These are phyloP conservation scores for Margarornis squamiger DNA, from an alignment of 2,797 vertebrate genomes.

Conservation along the genomic window DNA sequence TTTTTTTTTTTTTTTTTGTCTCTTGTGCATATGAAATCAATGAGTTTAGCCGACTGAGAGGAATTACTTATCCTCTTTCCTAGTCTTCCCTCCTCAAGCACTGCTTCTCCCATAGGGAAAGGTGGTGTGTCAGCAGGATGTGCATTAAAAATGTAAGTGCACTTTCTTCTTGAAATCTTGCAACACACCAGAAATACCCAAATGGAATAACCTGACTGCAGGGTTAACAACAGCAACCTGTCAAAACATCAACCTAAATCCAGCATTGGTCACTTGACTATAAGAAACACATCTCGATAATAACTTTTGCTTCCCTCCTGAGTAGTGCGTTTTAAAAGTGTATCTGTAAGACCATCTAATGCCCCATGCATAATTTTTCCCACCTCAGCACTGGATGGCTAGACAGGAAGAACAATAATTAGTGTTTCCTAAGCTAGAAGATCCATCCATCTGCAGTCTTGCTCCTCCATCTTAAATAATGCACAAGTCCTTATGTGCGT, in stretches of 20 bases:
- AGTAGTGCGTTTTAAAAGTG: not conserved
- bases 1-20: not conserved
- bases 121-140: constrained; percentile 26
- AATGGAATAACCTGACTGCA: not conserved
- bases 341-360: not conserved
- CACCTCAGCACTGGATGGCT: not conserved
- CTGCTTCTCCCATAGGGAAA: not conserved
- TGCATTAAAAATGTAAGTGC: not conserved
- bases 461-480: not conserved
- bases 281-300: not conserved
- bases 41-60: not conserved
- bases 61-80: not conserved
- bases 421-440: not conserved
- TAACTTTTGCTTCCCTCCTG: not conserved
- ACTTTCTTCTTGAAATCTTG: constrained; percentile 7
- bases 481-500: rapidly evolving
- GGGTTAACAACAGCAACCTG: not conserved
- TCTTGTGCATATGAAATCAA: not conserved
- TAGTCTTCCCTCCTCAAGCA: not conserved
- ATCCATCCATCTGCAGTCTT: not conserved
- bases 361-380: not conserved
- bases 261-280: not conserved
- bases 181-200: constrained; percentile 3
- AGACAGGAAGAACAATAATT: not conserved
- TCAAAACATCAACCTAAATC: not conserved